Evolutionary conservation across 2,797 vertebrate genomes (phyloP).

Genomic region (Pantherophis alleghaniensis): DNA sequence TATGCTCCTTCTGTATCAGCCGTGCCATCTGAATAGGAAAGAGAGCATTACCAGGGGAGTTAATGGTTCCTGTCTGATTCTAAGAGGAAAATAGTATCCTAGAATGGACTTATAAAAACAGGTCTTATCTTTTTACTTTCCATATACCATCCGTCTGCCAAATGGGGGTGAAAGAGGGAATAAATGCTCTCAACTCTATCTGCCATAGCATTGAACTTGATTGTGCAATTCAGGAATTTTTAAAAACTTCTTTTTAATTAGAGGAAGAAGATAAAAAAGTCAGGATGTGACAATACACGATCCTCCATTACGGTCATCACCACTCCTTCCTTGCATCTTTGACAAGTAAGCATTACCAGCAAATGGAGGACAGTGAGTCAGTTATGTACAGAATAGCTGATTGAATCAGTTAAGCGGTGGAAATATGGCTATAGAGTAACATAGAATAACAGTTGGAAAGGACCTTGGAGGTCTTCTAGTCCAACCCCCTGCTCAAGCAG

Average conservation of each 20-base stretch:
- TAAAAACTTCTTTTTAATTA: neutral
- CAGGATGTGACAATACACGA: neutral
- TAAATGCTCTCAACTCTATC: neutral
- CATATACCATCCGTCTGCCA: neutral
- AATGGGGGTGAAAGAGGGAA: neutral
- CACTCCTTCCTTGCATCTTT: neutral
- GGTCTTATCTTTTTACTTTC: neutral
- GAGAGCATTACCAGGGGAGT: neutral
- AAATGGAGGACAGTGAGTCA: neutral
- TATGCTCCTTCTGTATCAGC: neutral
- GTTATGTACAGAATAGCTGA: neutral
- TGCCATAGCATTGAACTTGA: neutral
- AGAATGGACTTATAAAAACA: neutral
- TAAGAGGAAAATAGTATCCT: neutral
- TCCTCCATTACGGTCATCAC: neutral
- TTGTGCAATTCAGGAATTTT: neutral
- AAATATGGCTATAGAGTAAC: neutral
- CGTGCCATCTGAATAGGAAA: neutral
- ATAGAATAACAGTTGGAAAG: neutral
- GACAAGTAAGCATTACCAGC: neutral
- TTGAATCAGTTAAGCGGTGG: neutral
- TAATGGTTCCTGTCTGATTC: neutral
- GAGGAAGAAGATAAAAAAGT: neutral
- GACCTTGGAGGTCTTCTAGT: neutral
- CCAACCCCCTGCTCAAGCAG: neutral